Evolutionary conservation across 2,113 vertebrate genomes (phyloP).

Genomic region (Apus apus): DNA sequence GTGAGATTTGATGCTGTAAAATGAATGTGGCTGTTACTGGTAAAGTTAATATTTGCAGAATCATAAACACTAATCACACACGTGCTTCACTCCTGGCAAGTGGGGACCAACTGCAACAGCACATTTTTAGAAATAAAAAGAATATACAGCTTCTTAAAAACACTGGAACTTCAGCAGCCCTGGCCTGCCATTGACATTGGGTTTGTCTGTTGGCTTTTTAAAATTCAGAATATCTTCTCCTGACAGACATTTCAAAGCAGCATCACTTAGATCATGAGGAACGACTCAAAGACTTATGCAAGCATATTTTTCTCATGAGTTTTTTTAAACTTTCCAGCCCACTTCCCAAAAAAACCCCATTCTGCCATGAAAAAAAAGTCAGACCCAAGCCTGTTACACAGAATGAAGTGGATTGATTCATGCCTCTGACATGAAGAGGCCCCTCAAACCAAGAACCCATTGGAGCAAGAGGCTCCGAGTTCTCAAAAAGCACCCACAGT

Average conservation of each 20-base stretch:
- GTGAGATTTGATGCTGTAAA: background rate
- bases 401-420: background rate
- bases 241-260: background rate
- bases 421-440: accelerated
- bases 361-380: background rate
- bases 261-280: background rate
- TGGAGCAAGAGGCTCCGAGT: background rate
- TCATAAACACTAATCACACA: background rate
- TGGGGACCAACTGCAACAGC: background rate
- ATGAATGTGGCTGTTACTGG: background rate
- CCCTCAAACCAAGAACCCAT: background rate
- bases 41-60: background rate
- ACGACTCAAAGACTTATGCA: background rate
- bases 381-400: background rate
- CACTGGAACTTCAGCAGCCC: background rate
- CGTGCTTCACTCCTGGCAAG: background rate
- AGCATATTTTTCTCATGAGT: background rate
- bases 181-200: background rate
- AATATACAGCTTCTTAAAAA: background rate
- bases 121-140: background rate
- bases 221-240: background rate
- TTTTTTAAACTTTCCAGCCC: background rate
- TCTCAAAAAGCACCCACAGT: no score
- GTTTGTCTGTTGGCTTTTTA: background rate
- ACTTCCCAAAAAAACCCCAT: background rate